phyloP scores from a whole-genome alignment of 2,797 vertebrate species.

The Hyperoplus immaculatus region DNA sequence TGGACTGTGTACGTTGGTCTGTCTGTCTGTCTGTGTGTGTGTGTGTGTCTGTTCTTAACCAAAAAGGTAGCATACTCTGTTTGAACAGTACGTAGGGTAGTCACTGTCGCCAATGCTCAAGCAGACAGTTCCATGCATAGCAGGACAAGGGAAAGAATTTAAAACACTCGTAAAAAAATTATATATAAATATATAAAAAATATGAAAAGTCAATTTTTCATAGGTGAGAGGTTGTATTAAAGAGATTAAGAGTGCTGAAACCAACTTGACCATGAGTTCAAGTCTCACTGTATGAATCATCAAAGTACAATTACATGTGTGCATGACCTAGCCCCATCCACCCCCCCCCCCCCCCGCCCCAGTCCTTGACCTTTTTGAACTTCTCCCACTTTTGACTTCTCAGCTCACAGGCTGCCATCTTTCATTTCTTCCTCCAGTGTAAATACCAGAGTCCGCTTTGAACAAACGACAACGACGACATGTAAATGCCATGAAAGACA shows the following conservation, averaged over 20 bases:
- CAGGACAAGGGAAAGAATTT: slow-evolving; percentile 52
- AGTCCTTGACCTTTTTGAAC: slow-evolving; percentile 17
- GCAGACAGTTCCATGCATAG: slow-evolving; percentile 38
- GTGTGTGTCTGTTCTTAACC: slow-evolving; percentile 37
- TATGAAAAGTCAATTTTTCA: slow-evolving; percentile 49
- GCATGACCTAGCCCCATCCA: slow-evolving; percentile 78
- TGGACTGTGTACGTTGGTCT: slow-evolving; percentile 37
- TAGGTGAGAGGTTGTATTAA: slow-evolving; percentile 62
- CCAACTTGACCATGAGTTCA: slow-evolving; percentile 52
- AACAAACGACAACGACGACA: slow-evolving; percentile 55
- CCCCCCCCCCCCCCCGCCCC: slow-evolving; percentile 3
- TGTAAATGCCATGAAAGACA: slow-evolving; percentile 68
- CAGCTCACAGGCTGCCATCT: slow-evolving; percentile 71
- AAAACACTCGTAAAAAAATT: slow-evolving; percentile 41
- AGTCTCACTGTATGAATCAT: slow-evolving; percentile 72
- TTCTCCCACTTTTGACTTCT: slow-evolving; percentile 46
- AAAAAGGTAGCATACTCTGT: slow-evolving; percentile 57
- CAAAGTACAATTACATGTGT: slow-evolving; percentile 76
- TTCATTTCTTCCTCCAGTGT: slow-evolving; percentile 71
- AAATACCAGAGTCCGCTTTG: slow-evolving; percentile 75
- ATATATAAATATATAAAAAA: slow-evolving; percentile 46
- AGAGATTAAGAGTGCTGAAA: slow-evolving; percentile 53
- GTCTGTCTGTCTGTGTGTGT: slow-evolving; percentile 16
- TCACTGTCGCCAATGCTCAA: slow-evolving; percentile 34
- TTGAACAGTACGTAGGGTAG: slow-evolving; percentile 45